Conservation (phyloP, 1,140 invertebrate genomes). For the Atta cephalotes region DNA sequence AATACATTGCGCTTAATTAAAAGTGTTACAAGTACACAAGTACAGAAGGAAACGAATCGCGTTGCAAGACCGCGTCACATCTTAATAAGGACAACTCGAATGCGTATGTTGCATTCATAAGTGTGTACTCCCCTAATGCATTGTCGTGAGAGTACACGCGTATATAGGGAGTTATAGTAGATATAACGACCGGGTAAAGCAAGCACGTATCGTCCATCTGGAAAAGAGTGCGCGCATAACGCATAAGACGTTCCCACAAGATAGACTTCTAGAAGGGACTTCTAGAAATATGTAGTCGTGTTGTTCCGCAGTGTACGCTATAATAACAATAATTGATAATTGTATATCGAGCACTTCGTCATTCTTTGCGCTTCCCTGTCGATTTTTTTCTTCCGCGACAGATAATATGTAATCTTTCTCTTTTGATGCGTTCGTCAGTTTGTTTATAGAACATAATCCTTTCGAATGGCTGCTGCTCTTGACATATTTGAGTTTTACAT, state of each 20-base stretch:
- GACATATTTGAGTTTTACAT: no score
- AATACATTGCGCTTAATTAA: slow-evolving; percentile 4
- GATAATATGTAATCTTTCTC: background rate
- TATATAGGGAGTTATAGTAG: slow-evolving; percentile 35
- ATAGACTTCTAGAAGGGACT: slow-evolving; percentile 16
- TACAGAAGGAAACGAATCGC: slow-evolving; percentile 31
- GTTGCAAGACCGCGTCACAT: slow-evolving; percentile 20
- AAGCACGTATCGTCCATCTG: slow-evolving; percentile 49
- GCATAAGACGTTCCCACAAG: slow-evolving; percentile 56
- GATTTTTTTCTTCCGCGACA: background rate
- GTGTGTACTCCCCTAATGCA: slow-evolving; percentile 49
- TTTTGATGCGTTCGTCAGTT: background rate
- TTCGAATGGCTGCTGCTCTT: no score
- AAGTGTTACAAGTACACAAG: background rate
- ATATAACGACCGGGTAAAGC: slow-evolving; percentile 35
- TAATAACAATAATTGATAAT: slow-evolving; percentile 49
- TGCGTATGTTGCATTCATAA: slow-evolving; percentile 42
- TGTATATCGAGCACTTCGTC: slow-evolving; percentile 13
- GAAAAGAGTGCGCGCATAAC: slow-evolving; percentile 4
- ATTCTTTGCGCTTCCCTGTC: background rate
- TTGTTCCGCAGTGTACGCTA: slow-evolving; percentile 18
- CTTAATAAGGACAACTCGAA: slow-evolving; percentile 55
- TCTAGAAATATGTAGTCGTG: slow-evolving; percentile 8
- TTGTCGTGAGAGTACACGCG: slow-evolving; percentile 42
- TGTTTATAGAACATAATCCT: background rate